A percentile compares a stretch with the other conserved stretches of the same genome.
Evolutionary conservation across 53 echinoderm and acorn worm species (phyloP).

Genomic region (Temnopleurus reevesii): DNA sequence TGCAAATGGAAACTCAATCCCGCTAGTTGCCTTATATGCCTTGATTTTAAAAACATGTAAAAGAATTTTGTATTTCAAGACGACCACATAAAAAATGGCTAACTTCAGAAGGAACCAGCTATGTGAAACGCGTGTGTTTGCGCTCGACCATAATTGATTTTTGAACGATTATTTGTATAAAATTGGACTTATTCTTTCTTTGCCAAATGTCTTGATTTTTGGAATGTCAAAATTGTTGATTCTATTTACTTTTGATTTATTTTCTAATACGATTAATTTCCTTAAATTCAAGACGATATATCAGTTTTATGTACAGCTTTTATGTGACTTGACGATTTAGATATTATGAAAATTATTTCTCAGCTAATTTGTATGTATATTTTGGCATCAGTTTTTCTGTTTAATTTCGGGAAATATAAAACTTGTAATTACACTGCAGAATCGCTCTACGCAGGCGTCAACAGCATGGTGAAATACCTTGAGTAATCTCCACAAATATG

Average conservation of each 20-base stretch:
- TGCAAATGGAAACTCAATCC: conserved; percentile 7
- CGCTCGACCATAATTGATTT: neutral
- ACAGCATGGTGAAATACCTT: conserved; percentile 9
- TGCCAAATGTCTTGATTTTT: conserved; percentile 59
- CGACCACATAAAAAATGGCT: neutral
- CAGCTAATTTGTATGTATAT: conserved; percentile 74
- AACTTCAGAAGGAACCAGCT: neutral
- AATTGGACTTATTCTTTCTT: conserved; percentile 62
- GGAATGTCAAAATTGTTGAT: conserved; percentile 20
- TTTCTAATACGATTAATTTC: conserved; percentile 21
- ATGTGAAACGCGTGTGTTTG: neutral
- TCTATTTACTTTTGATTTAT: conserved; percentile 21
- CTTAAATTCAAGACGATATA: conserved; percentile 15
- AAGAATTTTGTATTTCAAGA: conserved; percentile 50
- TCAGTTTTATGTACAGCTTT: conserved; percentile 54
- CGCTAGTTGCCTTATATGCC: conserved; percentile 62
- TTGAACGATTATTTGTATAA: conserved; percentile 54
- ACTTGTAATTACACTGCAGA: conserved; percentile 7
- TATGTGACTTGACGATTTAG: conserved; percentile 56
- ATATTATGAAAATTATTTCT: conserved; percentile 16
- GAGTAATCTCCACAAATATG: neutral
- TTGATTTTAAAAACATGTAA: conserved; percentile 54
- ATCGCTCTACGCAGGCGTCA: conserved; percentile 43
- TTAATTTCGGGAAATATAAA: conserved; percentile 24
- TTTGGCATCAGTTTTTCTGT: conserved; percentile 69